Evolutionary conservation across 2,888 invertebrate species (phyloP).

Genomic region (Hypena proboscidalis): DNA sequence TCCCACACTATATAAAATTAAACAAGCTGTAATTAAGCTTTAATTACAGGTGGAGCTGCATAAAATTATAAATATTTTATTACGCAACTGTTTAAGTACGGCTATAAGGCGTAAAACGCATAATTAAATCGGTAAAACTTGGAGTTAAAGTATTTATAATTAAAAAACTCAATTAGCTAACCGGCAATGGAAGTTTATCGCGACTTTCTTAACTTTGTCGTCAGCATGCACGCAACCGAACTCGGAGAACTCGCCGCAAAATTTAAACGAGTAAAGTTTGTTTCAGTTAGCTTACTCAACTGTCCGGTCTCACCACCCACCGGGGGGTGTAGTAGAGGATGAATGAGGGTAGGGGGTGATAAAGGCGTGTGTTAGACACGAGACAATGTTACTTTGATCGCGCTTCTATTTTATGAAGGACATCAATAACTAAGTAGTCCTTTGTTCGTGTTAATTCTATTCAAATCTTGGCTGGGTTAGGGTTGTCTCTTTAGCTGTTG

Average conservation of each 20-base stretch:
- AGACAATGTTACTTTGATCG: constrained; percentile 64
- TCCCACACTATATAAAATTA: constrained; percentile 5
- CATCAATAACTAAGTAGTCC: constrained; percentile 40
- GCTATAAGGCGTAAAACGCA: constrained; percentile 20
- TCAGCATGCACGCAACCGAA: constrained; percentile 71
- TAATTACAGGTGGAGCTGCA: constrained; percentile 5
- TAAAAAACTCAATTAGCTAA: constrained; percentile 66
- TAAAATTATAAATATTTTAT: constrained; percentile 11
- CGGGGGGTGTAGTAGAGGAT: constrained; percentile 34
- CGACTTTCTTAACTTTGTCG: constrained; percentile 66
- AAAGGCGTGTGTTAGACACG: constrained; percentile 66
- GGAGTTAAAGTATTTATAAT: constrained; percentile 47
- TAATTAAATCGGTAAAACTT: constrained; percentile 23
- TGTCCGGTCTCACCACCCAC: constrained; percentile 59
- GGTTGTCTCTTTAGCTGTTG: constrained; percentile 12
- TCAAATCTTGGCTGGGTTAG: constrained; percentile 11
- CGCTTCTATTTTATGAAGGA: constrained; percentile 57
- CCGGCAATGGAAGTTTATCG: constrained; percentile 63
- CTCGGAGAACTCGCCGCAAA: constrained; percentile 72
- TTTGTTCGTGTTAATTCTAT: constrained; percentile 36
- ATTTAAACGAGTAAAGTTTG: constrained; percentile 85
- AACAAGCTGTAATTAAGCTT: constrained; percentile 7
- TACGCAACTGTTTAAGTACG: constrained; percentile 16
- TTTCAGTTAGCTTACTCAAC: constrained; percentile 75
- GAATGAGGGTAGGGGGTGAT: constrained; percentile 50